Base-by-base conservation (phyloP, 2,113 vertebrate species). In the Lasiurus cinereus region DNA sequence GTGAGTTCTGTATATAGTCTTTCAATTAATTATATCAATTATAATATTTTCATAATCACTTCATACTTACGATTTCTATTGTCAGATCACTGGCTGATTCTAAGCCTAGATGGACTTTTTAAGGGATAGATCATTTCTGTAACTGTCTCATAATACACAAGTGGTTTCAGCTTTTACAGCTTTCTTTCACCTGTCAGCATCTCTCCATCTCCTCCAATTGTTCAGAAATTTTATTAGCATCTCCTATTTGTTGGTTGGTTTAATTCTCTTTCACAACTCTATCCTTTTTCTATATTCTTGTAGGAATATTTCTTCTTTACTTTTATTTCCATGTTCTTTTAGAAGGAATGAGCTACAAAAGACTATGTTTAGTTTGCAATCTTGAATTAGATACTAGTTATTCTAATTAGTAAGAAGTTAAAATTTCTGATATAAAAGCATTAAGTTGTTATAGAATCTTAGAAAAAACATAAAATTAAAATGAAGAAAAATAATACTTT, bases 391-490 rank as follows among this genome's bases (percentile, higher is more conserved):
- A 48, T 11, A 67, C 3, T 56, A 77, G 77, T 66, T 78, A 59
- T 70, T 92, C 13, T 69, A 85, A 56, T 67, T 67, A 59, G 1
- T 86, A 16, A 48, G 46, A 78, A 86, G 73, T 86, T 78, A 78
- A 80, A 92, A 39, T 74, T 91, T 85, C 50, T 92, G 5, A 59
- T 59, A 59, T 78, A 36, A 78, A 78, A 77, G 33, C 59, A 92
- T 83, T 84, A 66, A 16, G 43, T 76, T 74, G 54, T 77, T 85
- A 36, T 72, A 59, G 70, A 66, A 83, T 46, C 24, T 69, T 70
- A 87, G 33, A 67, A 83, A 79, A 72, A 39, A 69, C n/a, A 64
- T 80, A 73, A 33, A 83, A 82, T 93, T 8, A 74, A 73, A 88
- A 89, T 74, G 66, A 88, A 76, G 36, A 83, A 91, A 91, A 84